Base-by-base conservation (phyloP, 1,140 invertebrate genomes). In the Sesamia nonagrioides region DNA sequence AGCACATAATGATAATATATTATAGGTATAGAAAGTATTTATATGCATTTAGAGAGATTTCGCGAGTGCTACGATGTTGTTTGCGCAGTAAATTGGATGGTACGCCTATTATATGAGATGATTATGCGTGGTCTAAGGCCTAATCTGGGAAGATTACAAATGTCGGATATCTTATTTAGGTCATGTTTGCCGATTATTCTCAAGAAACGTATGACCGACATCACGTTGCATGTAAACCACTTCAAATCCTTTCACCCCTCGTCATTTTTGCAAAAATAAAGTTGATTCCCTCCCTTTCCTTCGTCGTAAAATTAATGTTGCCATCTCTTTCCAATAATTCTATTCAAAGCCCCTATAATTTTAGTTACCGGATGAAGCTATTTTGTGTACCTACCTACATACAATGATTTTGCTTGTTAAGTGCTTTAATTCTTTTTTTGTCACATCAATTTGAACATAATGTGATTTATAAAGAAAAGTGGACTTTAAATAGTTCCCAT, bases 321-420 rank as follows among this genome's bases (percentile, higher is more conserved):
- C 18, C 37, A 15, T 60, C 54, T 74, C 71, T 58, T 74, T 74
- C 15, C 11, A 21, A 27, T 33, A 45, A n/a, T 60, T 37, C 37
- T 74, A 45, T 60, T 74, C 18, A 74, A 27, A 60, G 71, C 71
- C 71, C 71, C 71, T 74, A 74, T 74, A 45, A 73, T 42, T 58
- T 58, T 74, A 56, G 71, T 74, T 2, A 13, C 71, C 71, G 71
- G 71, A 74, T 60, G 71, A 74, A 74, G 71, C 71, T 56, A 74
- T 74, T 74, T 45, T 18, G 52, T 17, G 33, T 33, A n/a, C n/a
- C n/a, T n/a, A n/a, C n/a, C n/a, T n/a, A n/a, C n/a, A n/a, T n/a
- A 60, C 71, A 74, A 48, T 74, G 56, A 74, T 45, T 74, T 33
- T 13, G 17, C 42, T 58, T 42, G 71, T 74, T 17, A 72, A 40